phyloP scores from a whole-genome alignment of 2,797 vertebrate species.

The Rhincodon typus region DNA sequence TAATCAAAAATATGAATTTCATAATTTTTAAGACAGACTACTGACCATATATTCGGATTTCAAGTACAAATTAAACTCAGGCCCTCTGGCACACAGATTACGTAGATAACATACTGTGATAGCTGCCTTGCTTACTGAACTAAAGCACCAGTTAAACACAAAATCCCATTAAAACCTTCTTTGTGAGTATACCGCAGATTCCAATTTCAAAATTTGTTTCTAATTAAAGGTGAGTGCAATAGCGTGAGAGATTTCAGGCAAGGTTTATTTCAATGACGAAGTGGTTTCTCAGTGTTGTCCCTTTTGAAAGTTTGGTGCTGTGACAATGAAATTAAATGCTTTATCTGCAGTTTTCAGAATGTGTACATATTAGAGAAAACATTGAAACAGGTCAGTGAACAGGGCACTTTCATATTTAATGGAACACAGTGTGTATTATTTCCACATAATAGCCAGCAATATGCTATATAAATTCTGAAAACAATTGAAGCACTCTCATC shows the following conservation, averaged over 20 bases:
- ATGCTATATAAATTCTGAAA: neutral
- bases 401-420: neutral
- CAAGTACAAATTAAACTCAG: neutral
- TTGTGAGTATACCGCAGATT: neutral
- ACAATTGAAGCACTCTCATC: too few relatives aligned
- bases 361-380: too few relatives aligned
- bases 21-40: neutral
- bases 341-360: neutral
- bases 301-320: neutral
- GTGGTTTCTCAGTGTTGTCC: neutral
- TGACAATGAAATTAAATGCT: constrained; percentile 11
- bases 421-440: neutral
- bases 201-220: constrained; percentile 26
- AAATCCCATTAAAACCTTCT: neutral
- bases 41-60: neutral
- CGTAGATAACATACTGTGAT: neutral
- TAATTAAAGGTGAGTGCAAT: constrained; percentile 21
- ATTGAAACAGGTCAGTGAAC: neutral
- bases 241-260: neutral
- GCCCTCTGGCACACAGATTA: neutral
- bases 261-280: neutral
- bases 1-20: neutral
- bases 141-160: neutral
- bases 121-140: neutral
- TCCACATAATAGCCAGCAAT: neutral